Conservation (phyloP, 2,888 invertebrate genomes). For the Clusia tigrina region DNA sequence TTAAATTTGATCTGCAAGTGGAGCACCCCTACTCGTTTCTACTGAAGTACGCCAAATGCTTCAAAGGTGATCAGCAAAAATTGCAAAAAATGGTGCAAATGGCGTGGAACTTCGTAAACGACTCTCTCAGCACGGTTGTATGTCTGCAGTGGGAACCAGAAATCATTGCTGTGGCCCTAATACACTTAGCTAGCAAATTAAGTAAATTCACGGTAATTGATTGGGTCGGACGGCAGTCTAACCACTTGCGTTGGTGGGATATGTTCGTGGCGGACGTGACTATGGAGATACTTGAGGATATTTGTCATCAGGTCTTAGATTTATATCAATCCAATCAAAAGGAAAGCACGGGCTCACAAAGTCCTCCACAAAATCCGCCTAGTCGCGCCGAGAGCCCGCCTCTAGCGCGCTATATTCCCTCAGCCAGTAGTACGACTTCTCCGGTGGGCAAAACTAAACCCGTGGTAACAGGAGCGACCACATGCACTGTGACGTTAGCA, state of each 20-base stretch:
- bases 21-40: slow-evolving; percentile 97
- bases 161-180: slow-evolving; percentile 94
- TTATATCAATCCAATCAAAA: slow-evolving; percentile 79
- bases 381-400: slow-evolving; percentile 70
- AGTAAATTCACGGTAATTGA: slow-evolving; percentile 95
- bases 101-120: slow-evolving; percentile 99
- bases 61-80: slow-evolving; percentile 93
- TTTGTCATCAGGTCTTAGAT: slow-evolving; percentile 95
- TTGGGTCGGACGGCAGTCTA: slow-evolving; percentile 82
- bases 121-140: slow-evolving; percentile 95
- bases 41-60: slow-evolving; percentile 90
- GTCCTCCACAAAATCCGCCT: slow-evolving; percentile 71
- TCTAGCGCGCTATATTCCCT: slow-evolving; percentile 36
- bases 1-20: slow-evolving; percentile 95
- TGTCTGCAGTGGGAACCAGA: slow-evolving; percentile 99
- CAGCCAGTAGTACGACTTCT: slow-evolving; percentile 29
- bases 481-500: neutral
- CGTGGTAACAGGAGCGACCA: neutral
- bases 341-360: slow-evolving; percentile 67
- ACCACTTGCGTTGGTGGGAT: slow-evolving; percentile 95
- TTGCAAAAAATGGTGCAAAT: slow-evolving; percentile 97
- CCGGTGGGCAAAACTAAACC: slow-evolving; percentile 38
- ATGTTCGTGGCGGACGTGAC: slow-evolving; percentile 96
- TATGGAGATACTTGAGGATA: slow-evolving; percentile 93
- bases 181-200: slow-evolving; percentile 95